A percentile compares a stretch with the other conserved stretches of the same genome.
These are phyloP conservation scores for Acestrorhynchus altus DNA, from an alignment of 2,797 vertebrate species.

Conservation along the genomic window DNA sequence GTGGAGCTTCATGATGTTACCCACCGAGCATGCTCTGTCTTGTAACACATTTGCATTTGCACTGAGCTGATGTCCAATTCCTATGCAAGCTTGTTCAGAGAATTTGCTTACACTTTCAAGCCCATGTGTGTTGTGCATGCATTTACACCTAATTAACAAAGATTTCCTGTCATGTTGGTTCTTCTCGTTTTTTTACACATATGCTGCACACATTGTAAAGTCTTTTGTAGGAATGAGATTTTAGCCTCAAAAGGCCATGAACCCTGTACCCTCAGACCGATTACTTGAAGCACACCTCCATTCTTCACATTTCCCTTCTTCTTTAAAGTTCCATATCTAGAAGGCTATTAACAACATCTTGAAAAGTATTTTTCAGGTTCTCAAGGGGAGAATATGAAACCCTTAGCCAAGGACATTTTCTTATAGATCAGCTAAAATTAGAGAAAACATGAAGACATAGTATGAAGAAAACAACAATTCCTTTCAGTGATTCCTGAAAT, in stretches of 20 bases:
- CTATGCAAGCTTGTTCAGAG: background rate
- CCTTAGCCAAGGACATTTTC: background rate
- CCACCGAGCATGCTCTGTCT: background rate
- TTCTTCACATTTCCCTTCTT: background rate
- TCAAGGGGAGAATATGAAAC: background rate
- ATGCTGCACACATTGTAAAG: background rate
- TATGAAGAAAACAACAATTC: background rate
- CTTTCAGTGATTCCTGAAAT: background rate
- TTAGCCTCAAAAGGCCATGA: background rate
- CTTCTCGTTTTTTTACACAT: background rate
- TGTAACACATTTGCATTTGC: constrained; percentile 15
- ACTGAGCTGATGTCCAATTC: background rate
- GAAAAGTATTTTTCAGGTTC: background rate
- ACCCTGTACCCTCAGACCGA: background rate
- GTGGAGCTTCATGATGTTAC: background rate
- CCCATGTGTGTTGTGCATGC: background rate
- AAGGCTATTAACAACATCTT: background rate
- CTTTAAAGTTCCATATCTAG: background rate
- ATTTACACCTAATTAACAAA: background rate
- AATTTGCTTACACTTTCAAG: background rate
- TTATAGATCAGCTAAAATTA: background rate
- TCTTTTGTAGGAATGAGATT: background rate
- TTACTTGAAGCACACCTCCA: background rate
- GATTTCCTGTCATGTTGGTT: background rate
- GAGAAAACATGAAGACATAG: background rate